These are phyloP conservation scores for Drosophila kanapiae DNA, from an alignment of 1,140 invertebrate species.

Conservation along the genomic window DNA sequence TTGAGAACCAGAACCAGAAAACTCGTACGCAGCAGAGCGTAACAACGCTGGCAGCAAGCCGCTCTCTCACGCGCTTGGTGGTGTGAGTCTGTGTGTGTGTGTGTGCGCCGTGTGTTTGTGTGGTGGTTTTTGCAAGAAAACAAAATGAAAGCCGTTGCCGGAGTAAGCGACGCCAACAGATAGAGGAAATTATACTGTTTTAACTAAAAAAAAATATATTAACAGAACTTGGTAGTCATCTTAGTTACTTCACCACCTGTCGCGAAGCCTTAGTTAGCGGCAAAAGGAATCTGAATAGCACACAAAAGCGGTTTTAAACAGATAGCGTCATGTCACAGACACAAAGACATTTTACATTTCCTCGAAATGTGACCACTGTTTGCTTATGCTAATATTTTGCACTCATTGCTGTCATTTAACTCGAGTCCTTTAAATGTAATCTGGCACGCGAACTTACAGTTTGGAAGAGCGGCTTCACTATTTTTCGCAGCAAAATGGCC, in stretches of 20 bases:
- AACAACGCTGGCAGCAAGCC: constrained; percentile 39
- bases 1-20: constrained; percentile 51
- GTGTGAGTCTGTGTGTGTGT: constrained; percentile 35
- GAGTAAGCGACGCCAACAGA: constrained; percentile 56
- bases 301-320: constrained; percentile 47
- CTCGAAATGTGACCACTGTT: constrained; percentile 11
- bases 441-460: constrained; percentile 27
- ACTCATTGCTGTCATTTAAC: not conserved
- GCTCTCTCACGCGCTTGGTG: constrained; percentile 51
- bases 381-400: not conserved
- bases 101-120: constrained; percentile 41
- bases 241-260: not conserved
- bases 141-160: constrained; percentile 76
- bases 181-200: constrained; percentile 14
- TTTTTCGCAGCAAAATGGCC: constrained; percentile 30
- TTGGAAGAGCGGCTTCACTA: constrained; percentile 9
- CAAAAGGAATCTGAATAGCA: constrained; percentile 10
- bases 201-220: constrained; percentile 6
- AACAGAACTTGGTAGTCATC: not conserved
- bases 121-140: constrained; percentile 81
- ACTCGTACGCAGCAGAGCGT: constrained; percentile 66
- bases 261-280: not conserved
- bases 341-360: constrained; percentile 14
- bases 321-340: constrained; percentile 71
- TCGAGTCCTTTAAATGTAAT: not conserved